A percentile compares a stretch with the other conserved stretches of the same genome.
phyloP scores from a whole-genome alignment of 30 jellyfish, hydroid and myxozoan species.

The Turritopsis dohrnii region DNA sequence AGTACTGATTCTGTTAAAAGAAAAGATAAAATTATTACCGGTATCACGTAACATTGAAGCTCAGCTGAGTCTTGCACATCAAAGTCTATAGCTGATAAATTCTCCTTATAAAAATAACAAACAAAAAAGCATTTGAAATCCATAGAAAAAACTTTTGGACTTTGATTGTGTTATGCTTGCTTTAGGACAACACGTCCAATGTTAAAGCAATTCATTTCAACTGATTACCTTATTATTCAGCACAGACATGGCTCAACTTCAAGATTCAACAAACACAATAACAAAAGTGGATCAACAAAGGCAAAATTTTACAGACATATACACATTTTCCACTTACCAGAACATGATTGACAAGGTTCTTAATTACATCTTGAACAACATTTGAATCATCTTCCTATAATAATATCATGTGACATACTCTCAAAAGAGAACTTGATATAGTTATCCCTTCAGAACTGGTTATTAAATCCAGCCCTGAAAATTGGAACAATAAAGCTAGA shows the following conservation, averaged over 20 bases:
- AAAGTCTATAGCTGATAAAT: neutral
- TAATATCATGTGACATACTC: neutral
- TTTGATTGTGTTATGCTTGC: neutral
- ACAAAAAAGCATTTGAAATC: neutral
- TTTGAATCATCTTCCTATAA: neutral
- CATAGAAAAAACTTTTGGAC: neutral
- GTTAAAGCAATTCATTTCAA: neutral
- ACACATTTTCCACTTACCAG: neutral
- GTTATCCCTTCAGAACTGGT: neutral
- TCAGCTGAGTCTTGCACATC: neutral
- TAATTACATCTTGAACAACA: neutral
- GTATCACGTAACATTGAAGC: neutral
- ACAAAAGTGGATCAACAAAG: neutral
- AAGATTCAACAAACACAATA: neutral
- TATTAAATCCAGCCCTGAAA: neutral
- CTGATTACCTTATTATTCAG: neutral
- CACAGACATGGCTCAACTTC: neutral
- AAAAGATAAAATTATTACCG: neutral
- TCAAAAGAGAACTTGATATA: neutral
- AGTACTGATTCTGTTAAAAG: neutral
- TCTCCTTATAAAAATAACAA: neutral
- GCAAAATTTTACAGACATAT: neutral
- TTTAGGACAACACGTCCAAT: neutral
- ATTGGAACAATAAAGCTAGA: neutral
- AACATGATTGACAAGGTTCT: neutral